These are phyloP conservation scores for Phrynocephalus forsythii DNA, from an alignment of 2,797 vertebrate genomes.

Conservation along the genomic window DNA sequence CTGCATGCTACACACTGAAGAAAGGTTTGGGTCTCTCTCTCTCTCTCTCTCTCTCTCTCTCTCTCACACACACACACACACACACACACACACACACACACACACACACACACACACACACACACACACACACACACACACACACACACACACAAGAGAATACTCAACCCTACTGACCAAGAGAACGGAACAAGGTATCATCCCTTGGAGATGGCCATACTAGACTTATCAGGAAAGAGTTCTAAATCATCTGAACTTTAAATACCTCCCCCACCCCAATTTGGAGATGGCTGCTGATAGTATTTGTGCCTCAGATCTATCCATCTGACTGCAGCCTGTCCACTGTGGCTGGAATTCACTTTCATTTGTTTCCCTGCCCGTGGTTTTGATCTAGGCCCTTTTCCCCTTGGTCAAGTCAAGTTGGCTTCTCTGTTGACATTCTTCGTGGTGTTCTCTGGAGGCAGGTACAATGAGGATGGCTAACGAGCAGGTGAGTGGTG, in stretches of 20 bases:
- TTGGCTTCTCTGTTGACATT: slow-evolving; percentile 9
- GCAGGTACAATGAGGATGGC: not conserved
- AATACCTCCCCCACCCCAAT: not conserved
- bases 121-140: too few relatives aligned
- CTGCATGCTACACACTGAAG: too few relatives aligned
- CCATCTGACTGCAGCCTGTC: not conserved
- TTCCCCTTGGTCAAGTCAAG: not conserved
- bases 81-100: too few relatives aligned
- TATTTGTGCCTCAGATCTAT: not conserved
- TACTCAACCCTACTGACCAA: too few relatives aligned
- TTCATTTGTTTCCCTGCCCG: not conserved
- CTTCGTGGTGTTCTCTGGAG: slow-evolving; percentile 36
- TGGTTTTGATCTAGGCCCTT: slow-evolving; percentile 12
- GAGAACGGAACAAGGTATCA: too few relatives aligned
- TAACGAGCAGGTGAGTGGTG: slow-evolving; percentile 51
- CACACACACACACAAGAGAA: too few relatives aligned
- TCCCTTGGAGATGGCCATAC: too few relatives aligned
- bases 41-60: too few relatives aligned
- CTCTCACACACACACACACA: too few relatives aligned
- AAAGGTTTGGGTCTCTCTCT: too few relatives aligned
- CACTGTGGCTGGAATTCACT: not conserved
- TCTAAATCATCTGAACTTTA: not conserved
- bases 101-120: too few relatives aligned
- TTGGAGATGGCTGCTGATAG: not conserved
- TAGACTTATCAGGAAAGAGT: too few relatives aligned